Base-by-base conservation (phyloP, 2,888 invertebrate species). In the Sinodicranocentrus sp. region DNA sequence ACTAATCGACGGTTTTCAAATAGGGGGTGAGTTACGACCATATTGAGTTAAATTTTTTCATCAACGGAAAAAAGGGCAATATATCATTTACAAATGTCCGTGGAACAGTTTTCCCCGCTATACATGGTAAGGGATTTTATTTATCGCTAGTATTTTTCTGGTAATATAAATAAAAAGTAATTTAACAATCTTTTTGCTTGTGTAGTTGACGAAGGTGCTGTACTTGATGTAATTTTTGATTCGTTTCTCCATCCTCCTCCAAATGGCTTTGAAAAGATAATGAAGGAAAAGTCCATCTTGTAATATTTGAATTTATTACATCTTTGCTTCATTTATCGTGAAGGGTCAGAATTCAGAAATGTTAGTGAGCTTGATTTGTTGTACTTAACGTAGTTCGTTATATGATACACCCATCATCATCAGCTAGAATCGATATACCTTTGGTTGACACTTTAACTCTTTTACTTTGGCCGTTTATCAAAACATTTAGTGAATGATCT, bases 141-240 rank as follows among this genome's bases (percentile, higher is more conserved):
- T 70, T 43, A 19, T 25, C 19, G 19, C 21, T 52, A 2, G 33
- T 25, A 39, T 8, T 67, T 70, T 70, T 52, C 2, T 70, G 1
- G 3, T 48, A 43, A 23, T 21, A 44, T 19, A 43, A 68, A 44
- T 54, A 13, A 43, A 21, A 44, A 83, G 54, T 83, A 84, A 39
- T 39, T 39, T 6, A 23, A 57, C 23, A 25, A 33, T 19, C 54
- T 68, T 17, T 21, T 28, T 52, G 15, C 1, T 48, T 43, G 54
- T 59, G 8, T 92, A 97, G 98, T 99, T 89, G 98, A 98, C 90
- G 98, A 98, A 90, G 98, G 98, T 88, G 98, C 99, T 28, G 98
- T 99, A 89, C 91, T 99, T 91, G 99, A 99, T 91, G 94, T 98
- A 87, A 95, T 97, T 89, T 94, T 99, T 90, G 96, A 96, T 89